Conservation (phyloP, 2,113 vertebrate species). For the Salminus brasiliensis region DNA sequence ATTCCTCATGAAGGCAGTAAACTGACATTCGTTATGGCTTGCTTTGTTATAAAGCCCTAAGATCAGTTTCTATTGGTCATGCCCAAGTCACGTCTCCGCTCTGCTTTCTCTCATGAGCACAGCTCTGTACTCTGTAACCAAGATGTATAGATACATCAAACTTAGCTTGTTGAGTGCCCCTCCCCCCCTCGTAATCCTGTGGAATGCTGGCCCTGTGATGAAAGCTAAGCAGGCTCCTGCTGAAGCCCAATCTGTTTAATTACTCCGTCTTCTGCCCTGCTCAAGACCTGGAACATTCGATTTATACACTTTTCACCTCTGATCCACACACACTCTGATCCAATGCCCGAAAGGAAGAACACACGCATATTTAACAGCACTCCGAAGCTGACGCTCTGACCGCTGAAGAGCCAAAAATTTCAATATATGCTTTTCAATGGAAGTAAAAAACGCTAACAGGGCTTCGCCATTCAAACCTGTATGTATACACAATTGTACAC, state of each 20-base stretch:
- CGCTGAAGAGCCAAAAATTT: too few species aligned
- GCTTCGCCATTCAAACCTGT: too few species aligned
- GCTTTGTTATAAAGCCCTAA: slow-evolving; percentile 60
- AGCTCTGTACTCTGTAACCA: too few species aligned
- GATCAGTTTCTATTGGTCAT: slow-evolving; percentile 58
- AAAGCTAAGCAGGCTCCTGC: slow-evolving; percentile 37
- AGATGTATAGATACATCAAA: slow-evolving; percentile 2
- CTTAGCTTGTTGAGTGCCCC: too few species aligned
- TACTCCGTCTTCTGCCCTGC: slow-evolving; percentile 31
- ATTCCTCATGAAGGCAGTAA: not conserved
- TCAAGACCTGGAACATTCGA: slow-evolving; percentile 14
- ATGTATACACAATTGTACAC: too few species aligned
- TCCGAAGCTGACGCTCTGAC: too few species aligned
- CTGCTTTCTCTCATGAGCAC: too few species aligned
- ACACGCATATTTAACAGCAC: slow-evolving; percentile 22
- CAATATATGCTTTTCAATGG: too few species aligned
- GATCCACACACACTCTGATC: not conserved
- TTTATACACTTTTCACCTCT: not conserved
- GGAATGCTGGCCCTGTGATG: slow-evolving; percentile 37
- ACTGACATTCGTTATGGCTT: slow-evolving; percentile 63
- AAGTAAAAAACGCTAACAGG: too few species aligned
- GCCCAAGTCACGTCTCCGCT: slow-evolving; percentile 31
- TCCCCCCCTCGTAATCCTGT: slow-evolving; percentile 32
- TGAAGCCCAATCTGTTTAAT: slow-evolving; percentile 40
- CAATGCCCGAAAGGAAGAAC: too few species aligned